These are phyloP conservation scores for Potorous gilbertii DNA, from an alignment of 2,797 vertebrate species.

Conservation along the genomic window DNA sequence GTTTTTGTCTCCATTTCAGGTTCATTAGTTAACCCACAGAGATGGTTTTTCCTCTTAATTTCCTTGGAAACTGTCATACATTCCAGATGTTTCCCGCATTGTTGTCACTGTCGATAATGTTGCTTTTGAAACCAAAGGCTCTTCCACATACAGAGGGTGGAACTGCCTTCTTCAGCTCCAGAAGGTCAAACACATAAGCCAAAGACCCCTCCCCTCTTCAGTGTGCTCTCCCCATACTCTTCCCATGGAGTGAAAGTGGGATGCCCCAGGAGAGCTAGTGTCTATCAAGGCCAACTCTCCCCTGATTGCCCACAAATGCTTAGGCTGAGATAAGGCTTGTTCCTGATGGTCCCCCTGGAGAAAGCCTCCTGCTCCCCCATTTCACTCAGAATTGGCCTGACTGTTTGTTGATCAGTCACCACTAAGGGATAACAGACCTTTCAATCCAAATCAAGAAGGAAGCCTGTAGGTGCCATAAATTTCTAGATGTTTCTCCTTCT, in stretches of 20 bases:
- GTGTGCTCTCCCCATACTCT: no score
- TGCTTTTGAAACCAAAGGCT: background rate
- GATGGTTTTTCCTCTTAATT: background rate
- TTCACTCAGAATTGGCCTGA: no score
- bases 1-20: conserved; percentile 43
- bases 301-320: no score
- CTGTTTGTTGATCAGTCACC: background rate
- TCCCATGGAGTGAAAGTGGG: no score
- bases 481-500: conserved; percentile 51
- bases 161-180: conserved; percentile 8
- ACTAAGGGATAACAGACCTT: background rate
- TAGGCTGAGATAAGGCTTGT: background rate
- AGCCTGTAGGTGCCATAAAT: background rate
- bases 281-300: no score
- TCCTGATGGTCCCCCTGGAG: background rate
- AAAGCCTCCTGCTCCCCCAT: background rate
- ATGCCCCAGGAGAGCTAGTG: no score
- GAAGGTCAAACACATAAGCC: conserved; percentile 6
- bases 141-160: background rate
- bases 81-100: background rate
- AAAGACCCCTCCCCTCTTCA: background rate
- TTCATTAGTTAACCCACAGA: background rate
- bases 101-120: background rate
- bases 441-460: background rate
- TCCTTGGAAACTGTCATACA: conserved; percentile 10